phyloP scores from a whole-genome alignment of 2,113 vertebrate genomes.

The Craseonycteris thonglongyai region DNA sequence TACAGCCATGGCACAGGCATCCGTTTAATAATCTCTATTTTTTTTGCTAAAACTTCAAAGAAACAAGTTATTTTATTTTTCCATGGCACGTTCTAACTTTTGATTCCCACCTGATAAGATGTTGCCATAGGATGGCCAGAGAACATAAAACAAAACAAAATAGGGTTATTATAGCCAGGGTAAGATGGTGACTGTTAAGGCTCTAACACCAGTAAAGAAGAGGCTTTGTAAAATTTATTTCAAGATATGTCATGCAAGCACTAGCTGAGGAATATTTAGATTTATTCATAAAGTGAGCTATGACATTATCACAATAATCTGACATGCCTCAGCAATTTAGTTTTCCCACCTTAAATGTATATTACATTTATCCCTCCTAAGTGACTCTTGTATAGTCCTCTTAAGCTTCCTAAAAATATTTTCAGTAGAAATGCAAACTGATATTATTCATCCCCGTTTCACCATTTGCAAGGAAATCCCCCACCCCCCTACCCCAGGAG shows the following conservation, averaged over 20 bases:
- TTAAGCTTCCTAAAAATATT: background rate
- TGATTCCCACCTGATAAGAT: background rate
- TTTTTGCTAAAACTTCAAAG: constrained; percentile 4
- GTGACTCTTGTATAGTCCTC: background rate
- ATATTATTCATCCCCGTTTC: constrained; percentile 1
- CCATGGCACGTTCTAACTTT: background rate
- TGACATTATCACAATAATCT: background rate
- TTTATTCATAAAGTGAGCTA: background rate
- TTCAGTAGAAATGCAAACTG: background rate
- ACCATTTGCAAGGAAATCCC: background rate
- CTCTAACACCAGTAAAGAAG: background rate
- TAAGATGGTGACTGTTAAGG: background rate
- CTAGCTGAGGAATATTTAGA: background rate
- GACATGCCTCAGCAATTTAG: background rate
- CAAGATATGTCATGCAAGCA: background rate
- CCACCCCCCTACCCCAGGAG: no score
- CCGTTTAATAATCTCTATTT: background rate
- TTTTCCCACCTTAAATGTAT: background rate
- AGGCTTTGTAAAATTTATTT: background rate
- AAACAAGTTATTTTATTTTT: background rate
- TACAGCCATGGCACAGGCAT: background rate
- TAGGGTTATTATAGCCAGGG: background rate
- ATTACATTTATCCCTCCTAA: background rate
- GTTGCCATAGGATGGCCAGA: background rate
- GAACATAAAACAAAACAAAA: background rate